Evolutionary conservation across 2,888 invertebrate species (phyloP), one percentile per base, ranked within the genome.

Genomic region (Tineola bisselliella): DNA sequence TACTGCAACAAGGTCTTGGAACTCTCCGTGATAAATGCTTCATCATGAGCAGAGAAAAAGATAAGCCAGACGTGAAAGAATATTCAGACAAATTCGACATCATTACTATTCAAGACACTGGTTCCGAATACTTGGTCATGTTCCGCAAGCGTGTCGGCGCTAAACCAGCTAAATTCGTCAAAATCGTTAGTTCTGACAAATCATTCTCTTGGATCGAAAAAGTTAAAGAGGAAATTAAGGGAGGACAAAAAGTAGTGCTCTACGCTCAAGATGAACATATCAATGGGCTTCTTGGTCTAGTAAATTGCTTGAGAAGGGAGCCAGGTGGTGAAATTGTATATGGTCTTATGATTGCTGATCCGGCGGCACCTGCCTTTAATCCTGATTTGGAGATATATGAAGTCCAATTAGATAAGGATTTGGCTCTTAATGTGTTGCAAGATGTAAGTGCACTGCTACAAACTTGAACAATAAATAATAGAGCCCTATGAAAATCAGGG

Each of bases 231-330:
- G 82, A 87, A 44, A 68, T 77, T 0, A 77, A 81, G 61, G 76
- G 77, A 31, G 78, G 79, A 0, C 79, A 83, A 12, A 89, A 90
- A 68, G 76, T 93, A 0, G 81, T 93, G 0, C 72, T 97, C 0
- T 90, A 93, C 15, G 84, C 91, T 0, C 90, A 92, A 73, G 89
- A 90, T 65, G 91, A 92, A 61, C 84, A 88, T 1, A 81, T 91
- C 8, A 94, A 89, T 72, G 99, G 99, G 12, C 84, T 97, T 0
- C 74, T 96, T 18, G 99, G 98, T n/a, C 80, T 98, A 61, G 90
- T 94, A 0, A 96, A 96, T 68, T 97, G 97, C 75, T 75, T 98
- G 30, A 88, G 93, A 62, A 92, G 89, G 67, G 97, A 97, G 71
- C 91, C 92, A 0, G 93, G 93, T 65, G 93, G 94, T 57, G 89